Percentiles rank a stretch among this genome's conserved stretches.
These are phyloP conservation scores for Forbesichthys papilliferus DNA, from an alignment of 2,113 vertebrate species.

Conservation along the genomic window DNA sequence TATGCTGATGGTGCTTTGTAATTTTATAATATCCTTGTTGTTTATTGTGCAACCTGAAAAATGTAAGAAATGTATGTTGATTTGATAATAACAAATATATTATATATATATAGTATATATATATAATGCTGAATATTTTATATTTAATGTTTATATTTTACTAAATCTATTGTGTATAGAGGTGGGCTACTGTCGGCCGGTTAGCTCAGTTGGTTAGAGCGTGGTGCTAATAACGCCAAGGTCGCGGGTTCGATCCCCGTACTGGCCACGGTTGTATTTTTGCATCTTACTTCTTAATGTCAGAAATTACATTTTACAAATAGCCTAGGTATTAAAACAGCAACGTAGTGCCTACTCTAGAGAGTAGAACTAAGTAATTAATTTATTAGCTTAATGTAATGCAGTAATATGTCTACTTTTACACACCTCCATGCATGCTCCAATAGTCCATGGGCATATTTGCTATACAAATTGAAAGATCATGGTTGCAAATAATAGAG, in stretches of 20 bases:
- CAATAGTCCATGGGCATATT: too few relatives aligned
- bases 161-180: too few relatives aligned
- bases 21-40: neutral
- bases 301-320: too few relatives aligned
- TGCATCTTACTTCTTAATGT: neutral
- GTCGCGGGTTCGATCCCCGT: slow-evolving; percentile 59
- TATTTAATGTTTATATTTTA: neutral
- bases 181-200: slow-evolving; percentile 20
- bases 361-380: too few relatives aligned
- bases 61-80: neutral
- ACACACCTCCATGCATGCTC: too few relatives aligned
- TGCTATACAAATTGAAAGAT: too few relatives aligned
- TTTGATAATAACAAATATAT: neutral
- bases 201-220: slow-evolving; percentile 64
- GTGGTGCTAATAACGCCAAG: slow-evolving; percentile 66
- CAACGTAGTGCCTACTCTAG: too few relatives aligned
- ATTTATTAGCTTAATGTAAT: too few relatives aligned
- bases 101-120: neutral
- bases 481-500: too few relatives aligned
- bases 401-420: too few relatives aligned
- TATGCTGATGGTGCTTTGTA: neutral
- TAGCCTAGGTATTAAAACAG: too few relatives aligned
- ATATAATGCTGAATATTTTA: too few relatives aligned
- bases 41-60: neutral
- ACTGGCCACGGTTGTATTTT: slow-evolving; percentile 29